Evolutionary conservation across 2,113 vertebrate genomes (phyloP).

Genomic region (Gymnogyps californianus): DNA sequence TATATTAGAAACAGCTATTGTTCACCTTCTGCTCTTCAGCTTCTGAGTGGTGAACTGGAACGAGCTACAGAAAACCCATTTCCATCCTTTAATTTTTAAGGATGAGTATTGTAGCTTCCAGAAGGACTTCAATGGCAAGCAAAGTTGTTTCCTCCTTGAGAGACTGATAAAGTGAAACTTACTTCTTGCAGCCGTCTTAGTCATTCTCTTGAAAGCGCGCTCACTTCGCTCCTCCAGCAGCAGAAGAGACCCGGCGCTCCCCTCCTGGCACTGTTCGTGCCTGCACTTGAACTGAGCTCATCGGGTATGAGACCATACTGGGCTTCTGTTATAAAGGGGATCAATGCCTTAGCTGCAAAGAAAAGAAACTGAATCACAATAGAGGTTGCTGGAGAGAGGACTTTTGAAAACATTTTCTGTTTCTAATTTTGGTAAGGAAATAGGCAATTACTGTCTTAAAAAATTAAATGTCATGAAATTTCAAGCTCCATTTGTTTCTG

Average conservation of each 20-base stretch:
- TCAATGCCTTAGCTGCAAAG: not conserved
- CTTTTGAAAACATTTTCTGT: conserved; percentile 13
- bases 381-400: not conserved
- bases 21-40: not conserved
- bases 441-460: conserved; percentile 37
- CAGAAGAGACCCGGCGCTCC: not conserved
- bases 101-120: not conserved
- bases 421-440: conserved; percentile 59
- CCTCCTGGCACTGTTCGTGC: not conserved
- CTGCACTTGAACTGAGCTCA: not conserved
- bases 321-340: not conserved
- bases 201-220: not conserved
- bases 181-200: conserved; percentile 3
- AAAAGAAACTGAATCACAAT: not conserved
- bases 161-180: not conserved
- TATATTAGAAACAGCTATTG: not conserved
- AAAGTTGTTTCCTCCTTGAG: conserved; percentile 7
- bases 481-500: conserved; percentile 18
- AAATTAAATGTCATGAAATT: conserved; percentile 48
- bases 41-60: not conserved
- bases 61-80: not conserved
- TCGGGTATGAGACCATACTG: fast-evolving
- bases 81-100: not conserved
- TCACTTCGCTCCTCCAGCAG: not conserved
- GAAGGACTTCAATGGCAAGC: not conserved